A percentile compares a stretch with the other conserved stretches of the same genome.
Evolutionary conservation across 2,797 vertebrate genomes (phyloP).

Genomic region (Helicolenus hilgendorfi): DNA sequence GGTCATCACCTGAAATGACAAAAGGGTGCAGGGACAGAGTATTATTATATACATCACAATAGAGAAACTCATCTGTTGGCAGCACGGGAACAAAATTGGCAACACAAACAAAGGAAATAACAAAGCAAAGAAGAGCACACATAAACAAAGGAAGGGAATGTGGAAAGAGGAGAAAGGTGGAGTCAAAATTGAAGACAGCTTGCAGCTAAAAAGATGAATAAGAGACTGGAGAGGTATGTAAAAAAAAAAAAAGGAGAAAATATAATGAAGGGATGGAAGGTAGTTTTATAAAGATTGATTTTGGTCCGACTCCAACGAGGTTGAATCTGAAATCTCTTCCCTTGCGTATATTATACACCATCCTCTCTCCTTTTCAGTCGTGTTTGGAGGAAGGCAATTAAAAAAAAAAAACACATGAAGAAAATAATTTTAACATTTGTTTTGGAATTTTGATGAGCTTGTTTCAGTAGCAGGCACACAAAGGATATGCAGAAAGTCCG

Average conservation of each 20-base stretch:
- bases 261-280: not conserved
- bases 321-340: not conserved
- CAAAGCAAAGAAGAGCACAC: not conserved
- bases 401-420: not conserved
- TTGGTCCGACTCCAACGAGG: not conserved
- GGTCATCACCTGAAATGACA: slow-evolving; percentile 90
- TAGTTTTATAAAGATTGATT: not conserved
- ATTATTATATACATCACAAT: not conserved
- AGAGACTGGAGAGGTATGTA: not conserved
- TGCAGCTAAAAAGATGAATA: not conserved
- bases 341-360: not conserved
- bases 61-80: not conserved
- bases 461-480: not conserved
- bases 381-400: not conserved
- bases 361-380: not conserved
- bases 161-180: not conserved
- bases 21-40: not conserved
- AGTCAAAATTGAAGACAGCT: not conserved
- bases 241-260: not conserved
- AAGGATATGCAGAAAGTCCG: not conserved
- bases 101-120: not conserved
- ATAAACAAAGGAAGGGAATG: not conserved
- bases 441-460: not conserved
- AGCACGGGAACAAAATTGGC: not conserved
- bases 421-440: not conserved